Base-by-base conservation (phyloP, 1,140 invertebrate species). In the Aphidius gifuensis region DNA sequence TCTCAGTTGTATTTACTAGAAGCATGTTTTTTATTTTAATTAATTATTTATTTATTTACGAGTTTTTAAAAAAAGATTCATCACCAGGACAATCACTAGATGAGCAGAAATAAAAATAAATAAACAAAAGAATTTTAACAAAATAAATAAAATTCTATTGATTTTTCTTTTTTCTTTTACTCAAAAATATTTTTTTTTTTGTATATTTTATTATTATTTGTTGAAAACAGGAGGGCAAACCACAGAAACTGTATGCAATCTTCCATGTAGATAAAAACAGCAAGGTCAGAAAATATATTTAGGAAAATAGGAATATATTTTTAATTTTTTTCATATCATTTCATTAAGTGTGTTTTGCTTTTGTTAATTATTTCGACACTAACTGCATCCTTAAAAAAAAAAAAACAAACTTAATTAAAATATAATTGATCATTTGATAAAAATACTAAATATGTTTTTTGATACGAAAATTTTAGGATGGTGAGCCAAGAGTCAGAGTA, bases 191-290 rank as follows among this genome's bases (percentile, higher is more conserved):
- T 58, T 64, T 32, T 61, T 58, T 67, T 49, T 56, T 64, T 51
- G 49, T 9, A 66, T 42, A 45, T 16, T 54, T 58, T 54, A 65
- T 73, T 58, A 76, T 77, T 83, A 77, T 83, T 82, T 81, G 74
- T 80, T 82, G 72, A 32, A 32, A 80, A 81, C 82, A 87, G 85
- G 85, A 85, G 74, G 81, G 84, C 69, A 83, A 86, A 77, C 71
- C 69, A 73, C 85, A 85, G 79, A 85, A 87, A 81, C 77, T 86
- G 71, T 80, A 84, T 79, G 85, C 84, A 66, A 84, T 87, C 68
- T 82, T 87, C 81, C 86, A 84, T 84, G 81, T 87, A 83, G 84
- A 86, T 80, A 83, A 85, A 81, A 82, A 86, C 69, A 83, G 83
- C 68, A 84, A 88, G 86, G 86, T 88, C 83, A 85, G 83, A 80